A percentile compares a stretch with the other conserved stretches of the same genome.
phyloP scores from a whole-genome alignment of 1,140 invertebrate genomes.

The Polyergus mexicanus region DNA sequence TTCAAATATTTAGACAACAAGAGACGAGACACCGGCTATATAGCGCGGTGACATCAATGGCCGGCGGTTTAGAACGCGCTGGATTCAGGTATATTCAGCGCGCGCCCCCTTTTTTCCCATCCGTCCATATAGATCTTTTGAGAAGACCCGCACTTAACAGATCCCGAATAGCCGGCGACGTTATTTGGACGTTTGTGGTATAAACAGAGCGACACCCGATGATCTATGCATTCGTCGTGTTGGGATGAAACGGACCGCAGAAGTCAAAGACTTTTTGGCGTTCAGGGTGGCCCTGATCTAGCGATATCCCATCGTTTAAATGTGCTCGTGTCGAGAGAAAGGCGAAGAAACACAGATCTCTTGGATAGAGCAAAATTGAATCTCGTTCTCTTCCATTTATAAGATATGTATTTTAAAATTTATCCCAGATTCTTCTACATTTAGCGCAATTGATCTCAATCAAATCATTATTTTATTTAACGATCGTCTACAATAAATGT shows the following conservation, averaged over 20 bases:
- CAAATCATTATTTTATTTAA: neutral
- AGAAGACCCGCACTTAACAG: slow-evolving; percentile 83
- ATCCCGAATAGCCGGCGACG: slow-evolving; percentile 77
- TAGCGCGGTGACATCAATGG: slow-evolving; percentile 84
- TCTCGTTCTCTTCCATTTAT: neutral
- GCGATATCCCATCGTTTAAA: slow-evolving; percentile 10
- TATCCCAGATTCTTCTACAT: neutral
- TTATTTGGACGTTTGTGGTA: slow-evolving; percentile 86
- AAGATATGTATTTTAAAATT: neutral
- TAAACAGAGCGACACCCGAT: slow-evolving; percentile 86
- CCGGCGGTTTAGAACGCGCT: slow-evolving; percentile 52
- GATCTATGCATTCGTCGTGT: slow-evolving; percentile 80
- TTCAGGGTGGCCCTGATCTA: slow-evolving; percentile 73
- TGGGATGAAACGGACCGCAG: slow-evolving; percentile 83
- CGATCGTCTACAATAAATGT: neutral
- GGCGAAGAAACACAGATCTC: neutral
- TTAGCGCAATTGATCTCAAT: neutral
- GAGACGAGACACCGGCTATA: slow-evolving; percentile 16
- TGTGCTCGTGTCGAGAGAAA: neutral
- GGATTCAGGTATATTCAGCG: slow-evolving; percentile 73
- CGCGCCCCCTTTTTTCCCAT: slow-evolving; percentile 47
- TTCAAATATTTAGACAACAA: slow-evolving; percentile 31
- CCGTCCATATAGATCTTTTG: slow-evolving; percentile 71
- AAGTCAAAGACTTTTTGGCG: slow-evolving; percentile 61
- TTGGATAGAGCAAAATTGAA: neutral